Evolutionary conservation across 2,888 invertebrate species (phyloP).

Genomic region (Lasioglossum malachurum): DNA sequence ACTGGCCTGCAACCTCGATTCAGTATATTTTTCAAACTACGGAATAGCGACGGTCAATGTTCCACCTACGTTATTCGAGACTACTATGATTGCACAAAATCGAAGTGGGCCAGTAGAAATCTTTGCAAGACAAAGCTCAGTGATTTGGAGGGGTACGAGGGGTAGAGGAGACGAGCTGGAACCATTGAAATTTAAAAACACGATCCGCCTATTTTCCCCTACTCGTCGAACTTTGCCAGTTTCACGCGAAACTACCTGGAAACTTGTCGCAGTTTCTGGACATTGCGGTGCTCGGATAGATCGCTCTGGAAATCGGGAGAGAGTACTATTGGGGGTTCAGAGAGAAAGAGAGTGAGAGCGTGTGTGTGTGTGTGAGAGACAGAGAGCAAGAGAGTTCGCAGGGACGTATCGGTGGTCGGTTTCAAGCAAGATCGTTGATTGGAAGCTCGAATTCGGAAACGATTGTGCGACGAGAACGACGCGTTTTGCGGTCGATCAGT

Average conservation of each 20-base stretch:
- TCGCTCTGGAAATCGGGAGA: constrained; percentile 19
- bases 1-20: too few relatives aligned
- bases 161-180: background rate
- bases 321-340: background rate
- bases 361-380: too few relatives aligned
- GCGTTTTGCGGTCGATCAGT: constrained; percentile 57
- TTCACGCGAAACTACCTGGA: constrained; percentile 38
- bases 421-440: constrained; percentile 56
- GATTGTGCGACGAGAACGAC: constrained; percentile 29
- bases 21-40: too few relatives aligned
- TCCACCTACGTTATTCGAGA: too few relatives aligned
- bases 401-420: constrained; percentile 49
- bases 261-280: constrained; percentile 40
- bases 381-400: constrained; percentile 22
- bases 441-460: constrained; percentile 38
- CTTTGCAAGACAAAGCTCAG: background rate
- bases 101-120: background rate
- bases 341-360: background rate
- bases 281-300: constrained; percentile 21
- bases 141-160: background rate
- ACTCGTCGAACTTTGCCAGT: constrained; percentile 23
- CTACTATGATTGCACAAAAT: background rate
- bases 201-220: background rate
- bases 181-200: constrained; percentile 44
- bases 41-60: background rate